Conservation (phyloP, 2,888 invertebrate species). For the Eupithecia inturbata region DNA sequence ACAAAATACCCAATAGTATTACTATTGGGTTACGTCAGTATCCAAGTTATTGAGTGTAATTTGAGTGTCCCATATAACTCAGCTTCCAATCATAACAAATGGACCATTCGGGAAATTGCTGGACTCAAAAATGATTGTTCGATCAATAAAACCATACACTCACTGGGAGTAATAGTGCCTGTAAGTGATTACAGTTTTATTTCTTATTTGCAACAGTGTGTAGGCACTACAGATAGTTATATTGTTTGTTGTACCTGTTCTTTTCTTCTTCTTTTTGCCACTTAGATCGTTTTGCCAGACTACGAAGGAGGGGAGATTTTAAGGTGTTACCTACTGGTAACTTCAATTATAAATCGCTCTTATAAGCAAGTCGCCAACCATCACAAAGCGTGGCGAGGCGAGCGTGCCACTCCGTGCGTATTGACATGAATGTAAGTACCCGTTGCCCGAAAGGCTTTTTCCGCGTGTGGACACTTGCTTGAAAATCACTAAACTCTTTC, state of each 20-base stretch:
- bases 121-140: constrained; percentile 36
- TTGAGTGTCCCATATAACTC: background rate
- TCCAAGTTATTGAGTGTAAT: background rate
- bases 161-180: background rate
- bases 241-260: no score
- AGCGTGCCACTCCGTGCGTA: no score
- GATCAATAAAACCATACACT: constrained; percentile 26
- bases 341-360: no score
- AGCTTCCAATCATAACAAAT: constrained; percentile 40
- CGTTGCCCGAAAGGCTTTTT: no score
- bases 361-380: no score
- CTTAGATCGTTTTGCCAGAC: no score
- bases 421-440: no score
- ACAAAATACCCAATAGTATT: background rate
- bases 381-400: no score
- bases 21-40: background rate
- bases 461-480: background rate
- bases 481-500: background rate
- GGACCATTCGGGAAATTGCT: constrained; percentile 42
- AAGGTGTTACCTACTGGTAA: no score
- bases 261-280: no score
- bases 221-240: background rate
- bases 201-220: background rate
- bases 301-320: no score
- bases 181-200: constrained; percentile 1